Percentiles rank a stretch among this genome's conserved stretches.
These are phyloP conservation scores for Xiphydria camelus DNA, from an alignment of 2,888 invertebrate genomes.

Conservation along the genomic window DNA sequence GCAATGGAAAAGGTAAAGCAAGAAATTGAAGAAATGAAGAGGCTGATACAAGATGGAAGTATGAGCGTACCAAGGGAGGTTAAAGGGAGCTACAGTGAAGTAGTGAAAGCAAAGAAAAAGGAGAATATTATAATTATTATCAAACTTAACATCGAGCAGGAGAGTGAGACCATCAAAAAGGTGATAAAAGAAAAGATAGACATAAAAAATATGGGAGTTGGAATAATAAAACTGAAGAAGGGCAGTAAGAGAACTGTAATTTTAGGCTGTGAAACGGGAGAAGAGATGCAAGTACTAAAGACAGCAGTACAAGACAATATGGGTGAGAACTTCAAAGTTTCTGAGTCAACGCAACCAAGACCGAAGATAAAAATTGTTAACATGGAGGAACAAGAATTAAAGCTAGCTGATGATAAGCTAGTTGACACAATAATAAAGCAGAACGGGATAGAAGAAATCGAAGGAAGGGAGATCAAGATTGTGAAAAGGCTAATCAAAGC, in stretches of 20 bases:
- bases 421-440: constrained; percentile 5
- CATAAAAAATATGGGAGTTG: constrained; percentile 2
- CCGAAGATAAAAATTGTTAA: neutral
- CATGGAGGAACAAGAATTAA: constrained; percentile 3
- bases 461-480: constrained; percentile 6
- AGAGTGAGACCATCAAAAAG: constrained; percentile 7
- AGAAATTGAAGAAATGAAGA: constrained; percentile 8
- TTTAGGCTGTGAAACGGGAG: constrained; percentile 1
- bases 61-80: neutral
- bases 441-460: constrained; percentile 5
- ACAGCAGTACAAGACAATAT: neutral
- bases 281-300: neutral
- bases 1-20: neutral
- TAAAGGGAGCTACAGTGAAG: neutral
- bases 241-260: constrained; percentile 4
- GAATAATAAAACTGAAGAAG: constrained; percentile 5
- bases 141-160: constrained; percentile 8
- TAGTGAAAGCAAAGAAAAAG: constrained; percentile 1
- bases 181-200: constrained; percentile 6
- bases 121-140: constrained; percentile 6
- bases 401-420: constrained; percentile 8
- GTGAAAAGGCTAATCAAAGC: constrained; percentile 9
- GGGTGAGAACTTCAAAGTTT: neutral
- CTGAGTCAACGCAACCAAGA: neutral
- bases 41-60: neutral